These are phyloP conservation scores for Platygyra sinensis DNA, from an alignment of 64 coral and sea anemone species.

Conservation along the genomic window DNA sequence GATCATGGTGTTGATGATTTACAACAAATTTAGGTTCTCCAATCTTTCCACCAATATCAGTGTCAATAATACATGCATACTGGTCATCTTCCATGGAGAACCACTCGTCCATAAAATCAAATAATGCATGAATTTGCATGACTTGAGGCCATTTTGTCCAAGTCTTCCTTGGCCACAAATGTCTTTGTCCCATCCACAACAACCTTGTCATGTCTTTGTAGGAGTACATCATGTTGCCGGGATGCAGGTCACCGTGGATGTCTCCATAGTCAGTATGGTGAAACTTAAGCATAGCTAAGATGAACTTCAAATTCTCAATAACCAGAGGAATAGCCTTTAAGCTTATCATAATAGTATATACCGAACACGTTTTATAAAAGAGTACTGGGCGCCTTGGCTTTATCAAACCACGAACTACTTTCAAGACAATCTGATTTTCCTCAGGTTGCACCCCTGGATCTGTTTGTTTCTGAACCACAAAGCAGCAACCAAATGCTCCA, in stretches of 20 bases:
- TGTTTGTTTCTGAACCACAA: constrained; percentile 3
- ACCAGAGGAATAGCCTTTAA: constrained; percentile 2
- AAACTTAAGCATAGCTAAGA: not conserved
- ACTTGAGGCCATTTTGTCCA: not conserved
- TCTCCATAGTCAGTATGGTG: not conserved
- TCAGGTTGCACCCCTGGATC: not conserved
- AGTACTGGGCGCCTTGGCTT: not conserved
- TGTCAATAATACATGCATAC: constrained; percentile 20
- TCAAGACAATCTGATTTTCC: not conserved
- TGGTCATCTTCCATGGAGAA: not conserved
- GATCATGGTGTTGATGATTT: constrained; percentile 47
- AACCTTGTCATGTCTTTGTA: not conserved
- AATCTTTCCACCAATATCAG: constrained; percentile 52
- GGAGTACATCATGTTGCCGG: constrained; percentile 2
- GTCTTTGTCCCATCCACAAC: not conserved
- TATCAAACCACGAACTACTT: not conserved
- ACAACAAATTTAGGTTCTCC: constrained; percentile 40
- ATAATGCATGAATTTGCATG: not conserved
- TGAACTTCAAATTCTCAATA: constrained; percentile 10
- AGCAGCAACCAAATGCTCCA: constrained; percentile 18
- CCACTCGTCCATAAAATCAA: not conserved
- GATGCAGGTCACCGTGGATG: not conserved
- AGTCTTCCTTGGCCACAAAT: too few relatives aligned
- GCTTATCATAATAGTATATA: constrained; percentile 7
- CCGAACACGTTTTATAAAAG: constrained; percentile 1